Conservation (phyloP, 2,113 vertebrate species). For the Sminthopsis crassicaudata region DNA sequence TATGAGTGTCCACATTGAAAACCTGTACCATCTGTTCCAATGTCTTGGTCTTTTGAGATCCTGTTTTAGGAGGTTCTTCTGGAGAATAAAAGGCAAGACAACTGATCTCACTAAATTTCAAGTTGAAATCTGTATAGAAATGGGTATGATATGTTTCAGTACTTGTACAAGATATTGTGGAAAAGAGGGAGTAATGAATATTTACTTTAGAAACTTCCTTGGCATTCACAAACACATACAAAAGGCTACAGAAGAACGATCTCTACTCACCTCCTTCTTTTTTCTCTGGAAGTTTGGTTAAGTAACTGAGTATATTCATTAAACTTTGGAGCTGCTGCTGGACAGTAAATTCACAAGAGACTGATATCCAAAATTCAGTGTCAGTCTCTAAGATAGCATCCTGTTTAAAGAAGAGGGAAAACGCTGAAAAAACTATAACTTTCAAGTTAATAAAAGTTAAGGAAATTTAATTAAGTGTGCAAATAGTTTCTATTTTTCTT, state of each 20-base stretch:
- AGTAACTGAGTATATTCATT: conserved; percentile 90
- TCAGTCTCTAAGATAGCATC: conserved; percentile 91
- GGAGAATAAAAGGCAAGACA: conserved; percentile 46
- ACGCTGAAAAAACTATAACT: neutral
- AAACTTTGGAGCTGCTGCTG: conserved; percentile 88
- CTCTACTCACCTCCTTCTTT: conserved; percentile 88
- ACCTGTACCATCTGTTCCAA: conserved; percentile 85
- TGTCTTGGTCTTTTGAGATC: conserved; percentile 62
- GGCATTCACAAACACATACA: neutral
- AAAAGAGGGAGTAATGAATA: neutral
- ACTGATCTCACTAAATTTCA: neutral
- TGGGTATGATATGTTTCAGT: neutral
- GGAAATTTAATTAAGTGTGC: neutral
- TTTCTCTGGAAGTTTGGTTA: conserved; percentile 91
- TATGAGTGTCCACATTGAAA: conserved; percentile 90
- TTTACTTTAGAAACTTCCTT: neutral
- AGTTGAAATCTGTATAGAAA: rapidly evolving
- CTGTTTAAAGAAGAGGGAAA: conserved; percentile 78
- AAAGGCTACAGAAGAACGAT: neutral
- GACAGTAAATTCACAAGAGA: conserved; percentile 91
- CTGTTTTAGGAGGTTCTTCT: conserved; percentile 80
- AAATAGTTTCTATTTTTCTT: neutral
- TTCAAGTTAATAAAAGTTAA: neutral
- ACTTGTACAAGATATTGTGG: neutral
- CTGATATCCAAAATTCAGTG: conserved; percentile 93